Evolutionary conservation across 1,140 invertebrate species (phyloP), one percentile per base, ranked within the genome.

Genomic region (Drosophila elegans): DNA sequence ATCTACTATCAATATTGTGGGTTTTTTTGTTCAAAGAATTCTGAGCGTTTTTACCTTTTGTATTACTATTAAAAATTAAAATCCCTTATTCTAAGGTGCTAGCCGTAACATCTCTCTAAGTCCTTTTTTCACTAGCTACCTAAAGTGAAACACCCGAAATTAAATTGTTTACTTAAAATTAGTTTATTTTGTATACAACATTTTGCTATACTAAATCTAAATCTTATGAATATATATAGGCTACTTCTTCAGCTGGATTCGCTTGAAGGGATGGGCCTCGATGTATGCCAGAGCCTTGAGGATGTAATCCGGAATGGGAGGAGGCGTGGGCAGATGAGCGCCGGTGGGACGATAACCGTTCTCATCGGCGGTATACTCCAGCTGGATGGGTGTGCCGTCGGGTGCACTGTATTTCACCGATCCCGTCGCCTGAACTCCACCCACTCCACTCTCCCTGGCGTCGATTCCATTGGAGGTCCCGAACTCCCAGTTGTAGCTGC

Each of bases 301-400:
- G 54, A 96, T 95, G 62, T 94, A 94, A 42, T 82, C 94, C 96
- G 93, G 98, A 97, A 93, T 98, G 94, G 94, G 91, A 36, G 96
- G 96, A 12, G 96, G 95, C 2, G 96, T 96, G 45, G 96, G 96
- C 13, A 97, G 92, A 88, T 96, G 96, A 6, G 94, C 94, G 9
- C 96, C 96, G 45, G 93, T 92, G 0, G 96, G 95, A 53, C 95
- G 95, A 93, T 96, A 97, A 16, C 96, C 96, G 68, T 95, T 95
- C 84, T 97, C 95, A 77, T 97, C 96, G 32, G 96, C 96, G 1
- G 95, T 95, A 93, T 97, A 97, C 7, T 93, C 91, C 10, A 95
- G 73, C 21, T 92, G 74, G 46, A 94, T 93, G 6, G 80, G 90
- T 46, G 92, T 84, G 4, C 93, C 93, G 80, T 93, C 93, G n/a